These are phyloP conservation scores for Phycodurus eques DNA, from an alignment of 2,113 vertebrate species.

Conservation along the genomic window DNA sequence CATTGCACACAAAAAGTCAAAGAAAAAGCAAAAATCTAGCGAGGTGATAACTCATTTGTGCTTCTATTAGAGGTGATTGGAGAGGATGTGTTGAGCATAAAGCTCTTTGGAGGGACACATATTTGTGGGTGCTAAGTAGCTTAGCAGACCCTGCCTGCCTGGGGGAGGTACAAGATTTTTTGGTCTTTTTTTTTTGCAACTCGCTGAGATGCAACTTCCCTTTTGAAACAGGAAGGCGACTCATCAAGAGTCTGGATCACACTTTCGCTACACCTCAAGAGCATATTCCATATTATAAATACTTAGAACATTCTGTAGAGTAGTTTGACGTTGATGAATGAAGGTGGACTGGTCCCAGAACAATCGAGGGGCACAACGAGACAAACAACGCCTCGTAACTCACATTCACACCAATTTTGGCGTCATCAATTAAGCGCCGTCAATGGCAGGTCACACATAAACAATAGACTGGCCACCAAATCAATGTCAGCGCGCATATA, in stretches of 20 bases:
- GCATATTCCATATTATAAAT: background rate
- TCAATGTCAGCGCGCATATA: background rate
- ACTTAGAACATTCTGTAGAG: background rate
- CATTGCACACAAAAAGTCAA: no score
- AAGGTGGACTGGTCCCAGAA: background rate
- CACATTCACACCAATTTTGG: no score
- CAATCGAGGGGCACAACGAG: background rate
- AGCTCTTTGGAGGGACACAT: background rate
- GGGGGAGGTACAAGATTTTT: background rate
- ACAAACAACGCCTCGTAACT: no score
- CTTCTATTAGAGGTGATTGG: background rate
- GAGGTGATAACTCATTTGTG: no score
- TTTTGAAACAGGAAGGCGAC: constrained; percentile 11
- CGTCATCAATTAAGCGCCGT: no score
- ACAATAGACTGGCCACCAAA: background rate
- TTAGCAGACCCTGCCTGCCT: background rate
- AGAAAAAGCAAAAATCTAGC: background rate
- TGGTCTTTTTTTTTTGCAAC: background rate
- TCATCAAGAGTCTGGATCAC: constrained; percentile 13
- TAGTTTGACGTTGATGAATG: background rate
- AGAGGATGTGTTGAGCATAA: background rate
- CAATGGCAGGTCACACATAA: background rate
- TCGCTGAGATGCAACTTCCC: background rate
- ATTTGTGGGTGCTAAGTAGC: constrained; percentile 1
- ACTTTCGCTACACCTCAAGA: constrained; percentile 15